Evolutionary conservation across 2,797 vertebrate species (phyloP), one percentile per base, ranked within the genome.

Genomic region (Nannoperca australis): DNA sequence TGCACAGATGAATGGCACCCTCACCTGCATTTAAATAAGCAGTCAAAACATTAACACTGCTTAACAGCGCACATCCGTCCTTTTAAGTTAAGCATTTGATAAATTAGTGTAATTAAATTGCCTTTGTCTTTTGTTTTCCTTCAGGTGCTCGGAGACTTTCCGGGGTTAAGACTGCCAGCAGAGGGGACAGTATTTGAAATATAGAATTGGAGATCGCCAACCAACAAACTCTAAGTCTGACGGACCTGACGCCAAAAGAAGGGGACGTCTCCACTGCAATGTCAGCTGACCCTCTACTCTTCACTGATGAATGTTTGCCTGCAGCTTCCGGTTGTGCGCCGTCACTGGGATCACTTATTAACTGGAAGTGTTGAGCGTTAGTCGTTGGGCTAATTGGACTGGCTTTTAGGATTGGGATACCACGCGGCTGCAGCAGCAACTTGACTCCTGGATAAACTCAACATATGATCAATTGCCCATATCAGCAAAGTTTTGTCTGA

Each of bases 141-240:
- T 40, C 59, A 92, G 92, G 90, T 88, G 42, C 67, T 34, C 65
- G 51, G 64, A 76, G 54, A 73, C 80, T 44, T 61, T 74, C 50
- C 24, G 56, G 67, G 12, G 72, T 60, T 30, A 36, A 67, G 18
- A 11, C 17, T 5, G 24, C 11, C 12, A 40, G 20, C 45, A 34
- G 5, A 58, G 60, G 40, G 18, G 20, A 22, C 17, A 62, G 24
- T 17, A 32, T 34, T 4, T 42, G 71, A 34, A n/a, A 14, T 38
- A 11, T 10, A 10, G 9, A 10, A 38, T 10, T 38, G 36, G 10
- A 38, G 32, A 50, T 70, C 51, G 12, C 15, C 51, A 45, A 44
- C 50, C 67, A 55, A 47, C 47, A 17, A 54, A 54, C 51, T 14
- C 20, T 36, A 1, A 59, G 34, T 61, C 32, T 67, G 49, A 58